Evolutionary conservation across 1,140 invertebrate species (phyloP).

Genomic region (Drosophila santomea): DNA sequence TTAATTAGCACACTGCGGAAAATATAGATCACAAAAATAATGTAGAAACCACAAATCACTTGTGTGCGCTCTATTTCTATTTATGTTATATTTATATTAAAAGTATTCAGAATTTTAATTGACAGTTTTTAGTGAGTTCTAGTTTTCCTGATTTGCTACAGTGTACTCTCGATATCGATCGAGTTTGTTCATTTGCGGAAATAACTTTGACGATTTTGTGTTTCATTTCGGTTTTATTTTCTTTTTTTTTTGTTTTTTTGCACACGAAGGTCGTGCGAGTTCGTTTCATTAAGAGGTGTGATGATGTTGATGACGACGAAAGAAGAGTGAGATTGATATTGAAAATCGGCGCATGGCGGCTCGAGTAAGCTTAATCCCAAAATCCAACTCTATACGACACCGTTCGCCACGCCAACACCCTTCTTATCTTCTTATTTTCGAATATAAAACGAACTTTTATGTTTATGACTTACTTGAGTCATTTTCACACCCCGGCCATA

Average conservation of each 20-base stretch:
- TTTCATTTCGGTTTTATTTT: constrained; percentile 55
- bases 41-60: too few species aligned
- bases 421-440: not conserved
- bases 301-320: constrained; percentile 65
- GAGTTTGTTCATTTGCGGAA: constrained; percentile 81
- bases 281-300: constrained; percentile 78
- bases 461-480: constrained; percentile 73
- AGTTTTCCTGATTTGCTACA: constrained; percentile 24
- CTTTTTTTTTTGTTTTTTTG: constrained; percentile 54
- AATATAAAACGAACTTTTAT: constrained; percentile 52
- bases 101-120: too few species aligned
- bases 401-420: not conserved
- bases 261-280: constrained; percentile 79
- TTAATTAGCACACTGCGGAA: constrained; percentile 28
- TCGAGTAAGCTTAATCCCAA: constrained; percentile 29
- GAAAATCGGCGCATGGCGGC: constrained; percentile 34
- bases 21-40: not conserved
- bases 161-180: constrained; percentile 60
- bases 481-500: constrained; percentile 74
- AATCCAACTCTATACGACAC: constrained; percentile 23
- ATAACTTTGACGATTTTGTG: constrained; percentile 79
- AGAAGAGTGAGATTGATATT: constrained; percentile 35
- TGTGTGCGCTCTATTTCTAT: too few species aligned
- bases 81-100: too few species aligned
- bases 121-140: constrained; percentile 1